phyloP scores from a whole-genome alignment of 1,140 invertebrate genomes.

The Hylaeus volcanicus region DNA sequence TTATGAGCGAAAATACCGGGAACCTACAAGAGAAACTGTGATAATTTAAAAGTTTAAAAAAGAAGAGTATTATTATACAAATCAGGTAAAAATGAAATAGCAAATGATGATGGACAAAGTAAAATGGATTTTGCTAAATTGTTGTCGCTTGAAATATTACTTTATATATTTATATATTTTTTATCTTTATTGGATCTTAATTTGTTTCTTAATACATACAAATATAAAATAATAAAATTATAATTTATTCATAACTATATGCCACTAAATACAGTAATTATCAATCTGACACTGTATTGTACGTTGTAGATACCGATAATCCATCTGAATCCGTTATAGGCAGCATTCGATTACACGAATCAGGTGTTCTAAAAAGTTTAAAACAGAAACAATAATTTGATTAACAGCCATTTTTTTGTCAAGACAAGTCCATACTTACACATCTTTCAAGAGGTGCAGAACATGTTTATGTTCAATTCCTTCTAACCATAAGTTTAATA shows the following conservation, averaged over 20 bases:
- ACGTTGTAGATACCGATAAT: conserved; percentile 29
- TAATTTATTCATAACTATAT: conserved; percentile 12
- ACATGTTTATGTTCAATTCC: conserved; percentile 96
- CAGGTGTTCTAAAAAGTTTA: conserved; percentile 40
- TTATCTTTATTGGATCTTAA: background rate
- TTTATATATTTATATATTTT: background rate
- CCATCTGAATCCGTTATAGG: conserved; percentile 45
- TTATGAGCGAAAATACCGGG: too few species aligned
- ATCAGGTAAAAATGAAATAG: too few species aligned
- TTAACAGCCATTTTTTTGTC: background rate
- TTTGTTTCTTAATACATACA: conserved; percentile 11
- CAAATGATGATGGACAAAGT: too few species aligned
- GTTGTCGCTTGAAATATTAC: too few species aligned
- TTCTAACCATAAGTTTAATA: conserved; percentile 95
- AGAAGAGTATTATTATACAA: too few species aligned
- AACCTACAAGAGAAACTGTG: too few species aligned
- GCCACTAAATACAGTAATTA: conserved; percentile 1
- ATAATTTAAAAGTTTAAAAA: too few species aligned
- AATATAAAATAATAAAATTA: conserved; percentile 40
- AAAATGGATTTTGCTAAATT: too few species aligned
- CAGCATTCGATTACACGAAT: conserved; percentile 47
- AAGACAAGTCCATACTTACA: conserved; percentile 82
- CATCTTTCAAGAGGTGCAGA: conserved; percentile 92
- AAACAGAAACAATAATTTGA: background rate
- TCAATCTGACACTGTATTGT: conserved; percentile 33